Percentiles rank a stretch among this genome's conserved stretches.
Evolutionary conservation across 2,113 vertebrate genomes (phyloP).

Genomic region (Nerophis ophidion): DNA sequence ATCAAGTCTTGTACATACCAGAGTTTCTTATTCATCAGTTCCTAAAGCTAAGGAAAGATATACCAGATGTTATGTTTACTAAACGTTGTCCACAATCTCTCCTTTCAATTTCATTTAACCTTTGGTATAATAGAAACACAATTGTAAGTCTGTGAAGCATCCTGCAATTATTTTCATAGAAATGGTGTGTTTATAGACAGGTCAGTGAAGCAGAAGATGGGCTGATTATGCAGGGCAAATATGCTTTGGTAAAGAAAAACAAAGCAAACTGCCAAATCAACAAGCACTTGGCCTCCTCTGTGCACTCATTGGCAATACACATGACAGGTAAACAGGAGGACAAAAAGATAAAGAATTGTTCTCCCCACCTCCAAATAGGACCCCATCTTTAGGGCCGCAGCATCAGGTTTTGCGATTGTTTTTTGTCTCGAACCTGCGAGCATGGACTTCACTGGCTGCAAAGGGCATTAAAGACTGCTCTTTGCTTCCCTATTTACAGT

Average conservation of each 20-base stretch:
- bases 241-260: conserved; percentile 14
- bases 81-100: too few species aligned
- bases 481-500: conserved; percentile 63
- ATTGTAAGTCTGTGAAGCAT: not conserved
- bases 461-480: conserved; percentile 49
- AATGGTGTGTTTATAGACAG: not conserved
- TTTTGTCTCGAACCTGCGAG: conserved; percentile 50
- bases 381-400: conserved; percentile 37
- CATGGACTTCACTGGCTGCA: conserved; percentile 55
- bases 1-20: conserved; percentile 2
- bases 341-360: conserved; percentile 33
- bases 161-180: not conserved
- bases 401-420: conserved; percentile 45
- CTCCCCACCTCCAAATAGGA: conserved; percentile 14
- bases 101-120: too few species aligned
- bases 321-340: conserved; percentile 9
- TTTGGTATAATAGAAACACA: not conserved
- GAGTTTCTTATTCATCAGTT: too few species aligned
- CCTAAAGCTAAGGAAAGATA: too few species aligned
- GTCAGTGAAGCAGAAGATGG: conserved; percentile 1
- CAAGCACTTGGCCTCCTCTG: conserved; percentile 23
- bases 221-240: conserved; percentile 17
- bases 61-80: too few species aligned
- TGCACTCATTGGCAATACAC: conserved; percentile 16
- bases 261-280: conserved; percentile 31